phyloP scores from a whole-genome alignment of 2,113 vertebrate species.

The Motacilla alba region DNA sequence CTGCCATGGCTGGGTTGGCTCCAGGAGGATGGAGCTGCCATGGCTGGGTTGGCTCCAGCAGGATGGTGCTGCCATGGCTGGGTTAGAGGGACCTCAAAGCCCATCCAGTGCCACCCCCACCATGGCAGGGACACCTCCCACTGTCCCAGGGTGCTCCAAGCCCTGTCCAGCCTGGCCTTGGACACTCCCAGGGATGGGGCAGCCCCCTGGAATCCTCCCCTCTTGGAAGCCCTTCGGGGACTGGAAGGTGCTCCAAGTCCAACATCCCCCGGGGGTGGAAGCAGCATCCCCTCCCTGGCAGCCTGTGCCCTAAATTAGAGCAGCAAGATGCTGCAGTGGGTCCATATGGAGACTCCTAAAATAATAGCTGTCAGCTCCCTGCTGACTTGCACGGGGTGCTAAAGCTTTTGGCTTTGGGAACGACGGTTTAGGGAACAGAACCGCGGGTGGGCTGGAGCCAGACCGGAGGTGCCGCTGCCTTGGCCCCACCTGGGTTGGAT shows the following conservation, averaged over 20 bases:
- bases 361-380: slow-evolving; percentile 38
- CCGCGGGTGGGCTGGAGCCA: background rate
- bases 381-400: slow-evolving; percentile 27
- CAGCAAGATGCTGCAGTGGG: slow-evolving; percentile 17
- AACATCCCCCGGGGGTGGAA: background rate
- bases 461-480: background rate
- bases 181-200: background rate
- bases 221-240: background rate
- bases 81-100: background rate
- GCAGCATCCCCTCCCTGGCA: background rate
- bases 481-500: background rate
- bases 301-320: slow-evolving; percentile 46
- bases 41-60: too few relatives aligned
- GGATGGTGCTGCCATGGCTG: too few relatives aligned
- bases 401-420: background rate
- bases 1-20: too few relatives aligned
- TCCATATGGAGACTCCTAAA: slow-evolving; percentile 59
- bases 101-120: background rate
- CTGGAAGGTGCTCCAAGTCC: background rate
- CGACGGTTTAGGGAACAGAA: background rate
- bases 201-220: background rate
- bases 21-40: too few relatives aligned
- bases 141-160: too few relatives aligned
- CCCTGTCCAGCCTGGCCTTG: rapidly evolving
- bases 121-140: background rate